phyloP scores from a whole-genome alignment of 2,888 invertebrate species.

The Sminthurides aquaticus region DNA sequence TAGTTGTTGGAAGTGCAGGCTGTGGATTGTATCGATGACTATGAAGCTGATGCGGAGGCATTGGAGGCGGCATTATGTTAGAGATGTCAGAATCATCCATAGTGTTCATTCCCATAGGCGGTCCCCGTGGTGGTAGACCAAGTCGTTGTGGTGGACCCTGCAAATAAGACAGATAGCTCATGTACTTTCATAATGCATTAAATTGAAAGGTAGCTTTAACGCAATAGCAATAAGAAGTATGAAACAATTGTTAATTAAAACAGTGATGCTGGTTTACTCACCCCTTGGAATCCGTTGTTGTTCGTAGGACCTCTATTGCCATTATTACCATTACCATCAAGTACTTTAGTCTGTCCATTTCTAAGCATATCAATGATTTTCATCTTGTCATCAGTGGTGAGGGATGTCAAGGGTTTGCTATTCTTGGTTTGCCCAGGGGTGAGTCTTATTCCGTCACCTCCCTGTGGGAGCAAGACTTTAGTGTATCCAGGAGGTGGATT shows the following conservation, averaged over 20 bases:
- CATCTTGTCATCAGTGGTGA: constrained; percentile 36
- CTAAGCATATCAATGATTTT: constrained; percentile 33
- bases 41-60: constrained; percentile 10
- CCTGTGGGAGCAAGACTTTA: constrained; percentile 36
- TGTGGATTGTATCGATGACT: not conserved
- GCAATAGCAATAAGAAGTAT: too few relatives aligned
- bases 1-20: not conserved
- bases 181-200: not conserved
- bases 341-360: constrained; percentile 18
- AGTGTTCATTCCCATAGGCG: not conserved
- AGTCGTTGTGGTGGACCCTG: not conserved
- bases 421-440: constrained; percentile 15
- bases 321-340: not conserved
- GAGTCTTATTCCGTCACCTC: not conserved
- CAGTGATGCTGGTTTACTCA: too few relatives aligned
- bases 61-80: constrained; percentile 1
- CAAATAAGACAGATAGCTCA: too few relatives aligned
- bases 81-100: constrained; percentile 5
- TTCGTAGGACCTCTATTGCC: not conserved
- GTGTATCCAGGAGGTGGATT: constrained; percentile 36
- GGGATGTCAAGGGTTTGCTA: constrained; percentile 24
- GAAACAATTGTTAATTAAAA: too few relatives aligned
- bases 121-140: not conserved
- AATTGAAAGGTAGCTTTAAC: too few relatives aligned
- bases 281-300: too few relatives aligned